phyloP scores from a whole-genome alignment of 2,888 invertebrate species.

The Dasypogon diadema region DNA sequence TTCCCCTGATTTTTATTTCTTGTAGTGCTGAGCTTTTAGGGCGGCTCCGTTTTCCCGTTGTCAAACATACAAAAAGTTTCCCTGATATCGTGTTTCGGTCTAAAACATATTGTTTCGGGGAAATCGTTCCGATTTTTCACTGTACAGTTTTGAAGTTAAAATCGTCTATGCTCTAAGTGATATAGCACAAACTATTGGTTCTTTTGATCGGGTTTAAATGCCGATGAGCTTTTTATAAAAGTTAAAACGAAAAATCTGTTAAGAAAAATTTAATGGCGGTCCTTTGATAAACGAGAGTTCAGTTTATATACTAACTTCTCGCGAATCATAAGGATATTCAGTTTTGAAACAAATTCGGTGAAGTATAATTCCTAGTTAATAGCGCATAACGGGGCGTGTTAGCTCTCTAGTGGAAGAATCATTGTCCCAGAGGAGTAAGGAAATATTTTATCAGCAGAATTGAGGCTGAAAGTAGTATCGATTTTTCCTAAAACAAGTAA shows the following conservation, averaged over 20 bases:
- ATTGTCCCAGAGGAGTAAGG: not conserved
- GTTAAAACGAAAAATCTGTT: not conserved
- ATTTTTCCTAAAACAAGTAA: constrained; percentile 54
- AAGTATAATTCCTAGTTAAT: not conserved
- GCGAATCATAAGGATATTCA: not conserved
- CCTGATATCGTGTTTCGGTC: constrained; percentile 45
- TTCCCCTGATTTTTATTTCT: constrained; percentile 45
- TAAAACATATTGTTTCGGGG: constrained; percentile 36
- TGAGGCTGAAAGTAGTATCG: constrained; percentile 54
- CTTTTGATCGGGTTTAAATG: not conserved
- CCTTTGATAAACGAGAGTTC: constrained; percentile 1
- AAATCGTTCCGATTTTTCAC: constrained; percentile 1
- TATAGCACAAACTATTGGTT: too few relatives aligned
- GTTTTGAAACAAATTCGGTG: not conserved
- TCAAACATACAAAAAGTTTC: constrained; percentile 51
- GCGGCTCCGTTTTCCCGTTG: constrained; percentile 57
- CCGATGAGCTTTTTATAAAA: not conserved
- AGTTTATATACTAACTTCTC: not conserved
- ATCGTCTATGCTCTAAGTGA: not conserved
- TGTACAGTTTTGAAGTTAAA: not conserved
- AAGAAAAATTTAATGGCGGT: constrained; percentile 55
- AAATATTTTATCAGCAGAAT: constrained; percentile 19
- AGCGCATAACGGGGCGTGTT: not conserved
- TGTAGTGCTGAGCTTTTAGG: constrained; percentile 56
- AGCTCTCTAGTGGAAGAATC: not conserved